phyloP scores from a whole-genome alignment of 2,888 invertebrate species.

The Piscicola geometra region DNA sequence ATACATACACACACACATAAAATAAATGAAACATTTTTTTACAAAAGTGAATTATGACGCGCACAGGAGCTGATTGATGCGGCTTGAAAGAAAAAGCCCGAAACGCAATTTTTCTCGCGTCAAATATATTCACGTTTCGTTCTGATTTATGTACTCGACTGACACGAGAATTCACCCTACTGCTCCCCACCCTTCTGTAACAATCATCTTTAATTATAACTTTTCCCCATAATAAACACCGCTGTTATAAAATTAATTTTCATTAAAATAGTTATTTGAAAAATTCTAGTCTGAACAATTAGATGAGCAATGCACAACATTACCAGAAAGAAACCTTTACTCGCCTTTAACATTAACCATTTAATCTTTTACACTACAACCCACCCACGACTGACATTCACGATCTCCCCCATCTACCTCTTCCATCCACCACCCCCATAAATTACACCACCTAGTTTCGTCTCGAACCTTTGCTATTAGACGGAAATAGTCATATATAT shows the following conservation, averaged over 20 bases:
- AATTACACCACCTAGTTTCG: no score
- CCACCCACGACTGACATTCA: no score
- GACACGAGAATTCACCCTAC: slow-evolving; percentile 1
- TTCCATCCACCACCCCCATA: no score
- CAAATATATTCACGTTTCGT: slow-evolving; percentile 34
- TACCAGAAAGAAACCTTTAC: no score
- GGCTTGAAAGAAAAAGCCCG: slow-evolving; percentile 34
- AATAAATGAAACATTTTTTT: slow-evolving; percentile 15
- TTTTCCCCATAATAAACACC: background rate
- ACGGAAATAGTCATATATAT: no score
- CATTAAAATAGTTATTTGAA: background rate
- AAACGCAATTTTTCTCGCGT: slow-evolving; percentile 31
- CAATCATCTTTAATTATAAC: background rate
- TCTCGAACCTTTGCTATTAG: no score
- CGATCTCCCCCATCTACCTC: no score
- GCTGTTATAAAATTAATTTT: background rate
- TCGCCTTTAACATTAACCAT: no score
- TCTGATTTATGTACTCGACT: slow-evolving; percentile 28
- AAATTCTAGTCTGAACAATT: no score
- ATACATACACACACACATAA: slow-evolving; percentile 1
- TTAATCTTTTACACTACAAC: no score
- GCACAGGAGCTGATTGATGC: slow-evolving; percentile 29
- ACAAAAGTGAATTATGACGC: slow-evolving; percentile 32
- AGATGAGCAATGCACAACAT: no score
- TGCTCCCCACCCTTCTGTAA: background rate